Evolutionary conservation across 2,888 invertebrate species (phyloP).

Genomic region (Rugalucina vietnamica): DNA sequence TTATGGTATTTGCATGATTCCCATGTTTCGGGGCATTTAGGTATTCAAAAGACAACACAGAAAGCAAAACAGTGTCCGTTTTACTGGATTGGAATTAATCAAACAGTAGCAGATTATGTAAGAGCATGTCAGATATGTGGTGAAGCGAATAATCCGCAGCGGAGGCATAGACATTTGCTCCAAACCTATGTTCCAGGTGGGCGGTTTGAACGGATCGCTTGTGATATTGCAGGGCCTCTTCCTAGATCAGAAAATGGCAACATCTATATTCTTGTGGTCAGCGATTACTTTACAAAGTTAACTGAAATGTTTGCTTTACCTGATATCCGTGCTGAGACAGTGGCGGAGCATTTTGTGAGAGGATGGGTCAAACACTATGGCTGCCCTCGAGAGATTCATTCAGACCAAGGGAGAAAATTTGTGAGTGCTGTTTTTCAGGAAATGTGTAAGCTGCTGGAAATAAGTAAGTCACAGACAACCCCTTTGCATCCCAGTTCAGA

Average conservation of each 20-base stretch:
- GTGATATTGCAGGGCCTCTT: background rate
- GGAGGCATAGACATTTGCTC: background rate
- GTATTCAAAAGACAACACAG: constrained; percentile 18
- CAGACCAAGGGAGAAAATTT: constrained; percentile 7
- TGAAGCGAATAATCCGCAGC: constrained; percentile 3
- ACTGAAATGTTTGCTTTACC: background rate
- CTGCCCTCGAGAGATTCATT: background rate
- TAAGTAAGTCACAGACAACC: background rate
- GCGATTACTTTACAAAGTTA: background rate
- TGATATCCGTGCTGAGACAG: background rate
- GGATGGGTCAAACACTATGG: constrained; percentile 3
- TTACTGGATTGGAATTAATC: constrained; percentile 24
- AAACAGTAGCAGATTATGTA: background rate
- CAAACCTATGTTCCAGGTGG: background rate
- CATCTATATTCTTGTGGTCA: background rate
- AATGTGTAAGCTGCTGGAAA: background rate
- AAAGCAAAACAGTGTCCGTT: constrained; percentile 15
- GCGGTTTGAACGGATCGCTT: background rate
- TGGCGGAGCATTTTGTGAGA: constrained; percentile 4
- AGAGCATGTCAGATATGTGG: constrained; percentile 22
- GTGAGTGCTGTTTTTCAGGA: background rate
- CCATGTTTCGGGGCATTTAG: constrained; percentile 17
- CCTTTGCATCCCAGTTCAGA: constrained; percentile 2
- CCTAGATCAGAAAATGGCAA: constrained; percentile 5
- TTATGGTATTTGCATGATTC: constrained; percentile 34